Percentiles rank a stretch among this genome's conserved stretches.
Evolutionary conservation across 2,113 vertebrate species (phyloP).

Genomic region (Saccopteryx bilineata): DNA sequence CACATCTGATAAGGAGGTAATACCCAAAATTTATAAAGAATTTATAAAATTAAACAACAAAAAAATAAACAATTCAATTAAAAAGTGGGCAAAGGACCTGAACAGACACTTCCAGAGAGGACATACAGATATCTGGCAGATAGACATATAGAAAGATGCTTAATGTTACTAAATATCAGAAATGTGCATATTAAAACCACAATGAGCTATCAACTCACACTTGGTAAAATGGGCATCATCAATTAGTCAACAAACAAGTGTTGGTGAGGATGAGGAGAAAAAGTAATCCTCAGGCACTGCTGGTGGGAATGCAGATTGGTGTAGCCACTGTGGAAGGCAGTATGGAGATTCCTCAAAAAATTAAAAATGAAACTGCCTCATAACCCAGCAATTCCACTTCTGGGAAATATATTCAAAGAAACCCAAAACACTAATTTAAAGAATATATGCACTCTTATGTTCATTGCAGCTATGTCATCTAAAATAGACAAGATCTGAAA

Average conservation of each 20-base stretch:
- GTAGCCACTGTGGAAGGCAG: not conserved
- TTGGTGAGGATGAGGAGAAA: not conserved
- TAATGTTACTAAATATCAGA: too few relatives aligned
- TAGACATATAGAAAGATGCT: not conserved
- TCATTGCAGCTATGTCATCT: not conserved
- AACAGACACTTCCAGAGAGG: not conserved
- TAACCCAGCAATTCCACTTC: not conserved
- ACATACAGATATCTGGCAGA: not conserved
- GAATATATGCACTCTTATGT: not conserved
- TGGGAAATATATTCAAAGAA: not conserved
- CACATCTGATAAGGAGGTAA: too few relatives aligned
- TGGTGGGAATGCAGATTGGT: not conserved
- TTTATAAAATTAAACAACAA: too few relatives aligned
- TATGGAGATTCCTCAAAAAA: not conserved
- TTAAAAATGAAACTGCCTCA: not conserved
- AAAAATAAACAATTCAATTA: not conserved
- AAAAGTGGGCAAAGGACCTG: not conserved
- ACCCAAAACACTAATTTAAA: not conserved
- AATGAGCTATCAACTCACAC: not conserved
- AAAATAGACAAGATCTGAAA: not conserved
- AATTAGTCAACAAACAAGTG: not conserved
- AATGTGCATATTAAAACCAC: not conserved
- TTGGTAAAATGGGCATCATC: not conserved
- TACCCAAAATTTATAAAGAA: too few relatives aligned
- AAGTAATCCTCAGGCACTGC: not conserved